Conservation (phyloP, 2,113 vertebrate genomes). For the Crotalus horridus region DNA sequence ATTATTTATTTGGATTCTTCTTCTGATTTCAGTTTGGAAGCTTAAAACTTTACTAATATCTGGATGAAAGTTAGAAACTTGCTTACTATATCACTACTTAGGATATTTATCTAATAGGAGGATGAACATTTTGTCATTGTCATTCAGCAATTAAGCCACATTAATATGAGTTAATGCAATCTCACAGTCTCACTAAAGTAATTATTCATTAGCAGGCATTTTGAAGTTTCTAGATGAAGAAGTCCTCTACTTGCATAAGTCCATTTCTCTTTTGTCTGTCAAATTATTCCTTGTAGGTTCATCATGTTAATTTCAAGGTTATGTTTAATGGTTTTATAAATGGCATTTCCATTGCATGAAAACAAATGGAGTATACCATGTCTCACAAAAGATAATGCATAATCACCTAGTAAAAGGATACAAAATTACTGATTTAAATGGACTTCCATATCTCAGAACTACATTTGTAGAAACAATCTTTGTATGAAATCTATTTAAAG, state of each 20-base stretch:
- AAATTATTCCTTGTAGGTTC: constrained; percentile 55
- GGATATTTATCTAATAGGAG: constrained; percentile 10
- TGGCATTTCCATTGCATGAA: constrained; percentile 42
- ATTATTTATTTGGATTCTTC: not conserved
- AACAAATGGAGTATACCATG: constrained; percentile 32
- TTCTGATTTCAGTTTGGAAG: not conserved
- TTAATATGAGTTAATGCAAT: constrained; percentile 35
- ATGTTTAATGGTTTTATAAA: constrained; percentile 60
- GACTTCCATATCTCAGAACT: constrained; percentile 60
- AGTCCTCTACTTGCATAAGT: constrained; percentile 44
- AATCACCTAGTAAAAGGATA: constrained; percentile 51
- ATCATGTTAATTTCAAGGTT: constrained; percentile 63
- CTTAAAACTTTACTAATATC: not conserved
- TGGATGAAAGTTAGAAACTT: not conserved
- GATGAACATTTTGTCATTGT: constrained; percentile 1
- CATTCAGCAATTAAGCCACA: constrained; percentile 14
- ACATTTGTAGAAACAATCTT: constrained; percentile 50
- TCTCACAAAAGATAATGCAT: constrained; percentile 57
- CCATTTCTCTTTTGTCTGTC: constrained; percentile 49
- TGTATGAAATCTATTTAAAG: constrained; percentile 52
- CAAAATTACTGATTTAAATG: constrained; percentile 52
- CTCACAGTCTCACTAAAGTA: constrained; percentile 40
- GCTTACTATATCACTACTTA: not conserved
- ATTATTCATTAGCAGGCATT: constrained; percentile 52
- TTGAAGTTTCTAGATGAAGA: constrained; percentile 40